phyloP scores from a whole-genome alignment of 2,888 invertebrate genomes.

The Proisotoma minuta region DNA sequence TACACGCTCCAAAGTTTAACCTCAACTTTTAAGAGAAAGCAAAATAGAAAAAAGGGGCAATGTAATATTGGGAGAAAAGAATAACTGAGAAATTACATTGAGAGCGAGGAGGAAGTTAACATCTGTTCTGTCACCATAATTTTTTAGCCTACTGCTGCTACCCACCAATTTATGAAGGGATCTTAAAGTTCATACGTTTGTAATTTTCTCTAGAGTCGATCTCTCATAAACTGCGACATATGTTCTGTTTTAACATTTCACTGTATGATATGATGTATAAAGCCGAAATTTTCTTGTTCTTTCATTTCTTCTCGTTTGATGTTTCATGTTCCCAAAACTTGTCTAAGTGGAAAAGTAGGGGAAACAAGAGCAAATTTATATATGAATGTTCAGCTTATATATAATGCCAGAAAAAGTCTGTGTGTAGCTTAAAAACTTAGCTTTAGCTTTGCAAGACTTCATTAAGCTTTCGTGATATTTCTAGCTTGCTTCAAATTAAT shows the following conservation, averaged over 20 bases:
- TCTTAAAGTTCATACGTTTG: constrained; percentile 31
- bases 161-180: constrained; percentile 40
- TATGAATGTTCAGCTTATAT: no score
- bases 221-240: constrained; percentile 17
- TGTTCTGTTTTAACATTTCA: constrained; percentile 3
- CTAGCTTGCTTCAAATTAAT: constrained; percentile 16
- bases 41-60: constrained; percentile 5
- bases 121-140: constrained; percentile 44
- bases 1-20: no score
- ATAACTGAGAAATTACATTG: constrained; percentile 16
- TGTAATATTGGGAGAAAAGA: constrained; percentile 8
- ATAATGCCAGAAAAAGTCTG: background rate
- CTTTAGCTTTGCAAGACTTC: constrained; percentile 9
- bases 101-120: constrained; percentile 27
- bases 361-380: background rate
- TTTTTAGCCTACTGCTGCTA: constrained; percentile 37
- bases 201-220: constrained; percentile 16
- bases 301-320: constrained; percentile 6
- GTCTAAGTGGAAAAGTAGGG: background rate
- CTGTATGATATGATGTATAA: background rate
- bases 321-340: constrained; percentile 5
- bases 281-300: constrained; percentile 9
- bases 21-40: background rate
- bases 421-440: background rate
- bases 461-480: constrained; percentile 14